A percentile compares a stretch with the other conserved stretches of the same genome.
These are phyloP conservation scores for Diarsia brunnea DNA, from an alignment of 2,888 invertebrate species.

Conservation along the genomic window DNA sequence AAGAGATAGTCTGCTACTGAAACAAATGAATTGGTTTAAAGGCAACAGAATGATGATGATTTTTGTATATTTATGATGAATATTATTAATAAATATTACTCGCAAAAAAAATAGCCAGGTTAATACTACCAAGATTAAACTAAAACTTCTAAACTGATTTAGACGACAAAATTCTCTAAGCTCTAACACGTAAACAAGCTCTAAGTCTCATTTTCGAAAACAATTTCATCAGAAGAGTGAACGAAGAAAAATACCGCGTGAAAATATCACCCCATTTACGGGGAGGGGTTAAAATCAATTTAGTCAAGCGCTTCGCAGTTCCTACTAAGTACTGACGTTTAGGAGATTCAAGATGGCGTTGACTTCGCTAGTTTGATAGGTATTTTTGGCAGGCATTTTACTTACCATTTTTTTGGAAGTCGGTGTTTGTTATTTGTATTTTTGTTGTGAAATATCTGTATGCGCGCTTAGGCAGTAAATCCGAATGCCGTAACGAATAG, in stretches of 20 bases:
- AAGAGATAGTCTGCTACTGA: no score
- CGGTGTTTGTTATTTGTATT: not conserved
- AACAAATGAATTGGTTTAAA: no score
- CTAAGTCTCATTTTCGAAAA: slow-evolving; percentile 12
- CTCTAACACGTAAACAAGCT: slow-evolving; percentile 9
- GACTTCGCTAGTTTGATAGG: not conserved
- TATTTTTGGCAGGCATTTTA: not conserved
- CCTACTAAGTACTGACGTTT: slow-evolving; percentile 54
- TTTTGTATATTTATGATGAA: no score
- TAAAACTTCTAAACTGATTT: slow-evolving; percentile 14
- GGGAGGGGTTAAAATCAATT: slow-evolving; percentile 59
- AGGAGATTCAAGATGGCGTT: slow-evolving; percentile 47
- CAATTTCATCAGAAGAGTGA: not conserved
- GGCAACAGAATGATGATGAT: no score
- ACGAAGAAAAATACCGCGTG: slow-evolving; percentile 29
- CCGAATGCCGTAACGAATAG: no score
- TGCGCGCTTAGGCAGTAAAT: no score
- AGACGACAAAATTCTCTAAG: not conserved
- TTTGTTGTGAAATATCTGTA: no score
- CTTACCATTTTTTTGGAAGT: not conserved
- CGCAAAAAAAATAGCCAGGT: not conserved
- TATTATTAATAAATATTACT: no score
- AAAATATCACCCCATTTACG: slow-evolving; percentile 36
- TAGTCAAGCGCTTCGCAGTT: slow-evolving; percentile 46
- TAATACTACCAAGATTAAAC: not conserved